Evolutionary conservation across 2,797 vertebrate species (phyloP), one percentile per base, ranked within the genome.

Genomic region (Myotis pilosus): DNA sequence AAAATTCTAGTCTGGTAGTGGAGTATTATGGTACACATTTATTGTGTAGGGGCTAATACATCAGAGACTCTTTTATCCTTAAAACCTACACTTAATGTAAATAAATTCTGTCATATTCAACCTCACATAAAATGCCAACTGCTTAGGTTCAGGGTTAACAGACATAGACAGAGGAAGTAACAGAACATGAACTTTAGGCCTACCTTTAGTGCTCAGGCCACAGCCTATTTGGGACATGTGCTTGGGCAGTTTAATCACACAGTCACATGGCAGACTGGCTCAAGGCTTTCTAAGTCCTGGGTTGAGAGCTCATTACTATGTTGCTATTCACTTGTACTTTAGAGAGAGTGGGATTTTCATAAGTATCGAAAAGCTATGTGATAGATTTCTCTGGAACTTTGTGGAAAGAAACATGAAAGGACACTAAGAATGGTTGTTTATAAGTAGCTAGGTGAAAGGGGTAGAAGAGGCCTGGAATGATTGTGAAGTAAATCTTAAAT

Each of bases 321-420:
- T 38, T 91, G 44, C 5, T 62, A 71, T 51, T 84, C 30, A 44
- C 16, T 75, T 38, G n/a, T 64, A 36, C 51, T 25, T 60, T 30
- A 57, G 66, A 82, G 60, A 82, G 51, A 62, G 41, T 41, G 30
- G 55, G 3, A 17, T 62, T 62, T 90, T 84, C 51, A 30, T 36
- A 55, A 87, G 30, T 25, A 66, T 88, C 80, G 72, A 87, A 85
- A 81, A 55, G n/a, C 17, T 69, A 51, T 81, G 17, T 41, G 38
- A 89, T 10, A 85, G 60, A 64, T 41, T 71, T 89, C 44, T 33
- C 47, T 51, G 62, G 62, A 33, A 89, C 33, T 80, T 68, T 36
- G 1, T 60, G 60, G 72, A 88, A 89, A 89, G 17, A 95, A 92
- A 82, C 23, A 68, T n/a, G 49, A 92, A 74, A 89, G 15, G 44